Evolutionary conservation across 2,797 vertebrate genomes (phyloP).

Genomic region (Bovichtus variegatus): DNA sequence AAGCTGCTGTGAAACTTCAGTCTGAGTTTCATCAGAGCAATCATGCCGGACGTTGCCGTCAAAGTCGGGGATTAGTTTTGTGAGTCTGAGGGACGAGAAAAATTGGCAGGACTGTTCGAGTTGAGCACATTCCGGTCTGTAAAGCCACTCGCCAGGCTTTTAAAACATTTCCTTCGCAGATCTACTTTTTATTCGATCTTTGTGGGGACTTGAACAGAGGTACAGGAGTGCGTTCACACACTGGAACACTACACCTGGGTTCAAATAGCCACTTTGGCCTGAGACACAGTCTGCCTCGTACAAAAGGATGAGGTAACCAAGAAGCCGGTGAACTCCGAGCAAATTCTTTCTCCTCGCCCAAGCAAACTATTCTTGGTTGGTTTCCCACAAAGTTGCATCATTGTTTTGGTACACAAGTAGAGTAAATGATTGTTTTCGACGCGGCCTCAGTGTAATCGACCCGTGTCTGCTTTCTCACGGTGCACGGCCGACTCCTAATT

Average conservation of each 20-base stretch:
- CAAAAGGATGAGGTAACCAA: conserved; percentile 41
- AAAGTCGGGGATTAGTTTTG: conserved; percentile 59
- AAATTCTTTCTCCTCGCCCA: conserved; percentile 7
- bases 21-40: conserved; percentile 52
- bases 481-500: conserved; percentile 46
- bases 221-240: background rate
- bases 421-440: conserved; percentile 36
- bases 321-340: conserved; percentile 25
- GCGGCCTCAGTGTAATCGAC: conserved; percentile 1
- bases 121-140: conserved; percentile 53
- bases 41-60: conserved; percentile 37
- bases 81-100: conserved; percentile 42
- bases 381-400: conserved; percentile 9
- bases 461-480: conserved; percentile 34
- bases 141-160: conserved; percentile 17
- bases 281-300: conserved; percentile 28
- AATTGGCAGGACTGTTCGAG: conserved; percentile 31
- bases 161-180: background rate
- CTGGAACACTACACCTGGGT: conserved; percentile 46
- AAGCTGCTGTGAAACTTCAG: conserved; percentile 66
- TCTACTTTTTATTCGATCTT: too few relatives aligned
- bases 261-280: conserved; percentile 40
- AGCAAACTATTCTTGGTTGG: background rate
- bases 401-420: conserved; percentile 21
- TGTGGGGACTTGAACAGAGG: conserved; percentile 8